Conservation (phyloP, 2,888 invertebrate genomes). For the Drosophila setosimentum region DNA sequence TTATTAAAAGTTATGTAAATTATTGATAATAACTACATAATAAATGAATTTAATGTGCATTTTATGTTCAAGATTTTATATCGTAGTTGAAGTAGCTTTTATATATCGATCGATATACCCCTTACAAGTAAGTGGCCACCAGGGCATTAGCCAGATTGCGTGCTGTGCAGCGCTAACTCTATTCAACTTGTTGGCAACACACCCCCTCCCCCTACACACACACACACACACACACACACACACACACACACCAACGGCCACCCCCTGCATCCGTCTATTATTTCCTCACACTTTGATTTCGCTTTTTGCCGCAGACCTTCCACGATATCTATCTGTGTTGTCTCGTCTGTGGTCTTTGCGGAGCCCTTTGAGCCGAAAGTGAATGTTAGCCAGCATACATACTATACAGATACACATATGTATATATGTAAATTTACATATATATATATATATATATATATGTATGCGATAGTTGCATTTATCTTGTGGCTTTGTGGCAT, state of each 20-base stretch:
- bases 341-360: conserved; percentile 56
- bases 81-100: neutral
- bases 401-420: neutral
- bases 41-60: neutral
- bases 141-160: conserved; percentile 51
- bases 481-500: conserved; percentile 60
- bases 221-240: too few relatives aligned
- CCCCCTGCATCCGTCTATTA: neutral
- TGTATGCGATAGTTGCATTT: conserved; percentile 39
- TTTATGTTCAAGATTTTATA: neutral
- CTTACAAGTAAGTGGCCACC: neutral
- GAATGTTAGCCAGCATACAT: conserved; percentile 34
- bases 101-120: neutral
- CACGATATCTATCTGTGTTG: conserved; percentile 45
- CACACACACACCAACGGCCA: conserved; percentile 1
- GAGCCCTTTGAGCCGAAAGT: conserved; percentile 50
- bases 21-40: neutral
- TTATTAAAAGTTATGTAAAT: neutral
- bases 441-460: conserved; percentile 15
- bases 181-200: conserved; percentile 67
- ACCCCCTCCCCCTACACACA: neutral
- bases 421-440: neutral
- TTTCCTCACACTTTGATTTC: conserved; percentile 50
- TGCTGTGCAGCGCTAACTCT: conserved; percentile 49
- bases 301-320: conserved; percentile 52